Evolutionary conservation across 2,888 invertebrate genomes (phyloP), one percentile per base, ranked within the genome.

Genomic region (Metellina segmentata): DNA sequence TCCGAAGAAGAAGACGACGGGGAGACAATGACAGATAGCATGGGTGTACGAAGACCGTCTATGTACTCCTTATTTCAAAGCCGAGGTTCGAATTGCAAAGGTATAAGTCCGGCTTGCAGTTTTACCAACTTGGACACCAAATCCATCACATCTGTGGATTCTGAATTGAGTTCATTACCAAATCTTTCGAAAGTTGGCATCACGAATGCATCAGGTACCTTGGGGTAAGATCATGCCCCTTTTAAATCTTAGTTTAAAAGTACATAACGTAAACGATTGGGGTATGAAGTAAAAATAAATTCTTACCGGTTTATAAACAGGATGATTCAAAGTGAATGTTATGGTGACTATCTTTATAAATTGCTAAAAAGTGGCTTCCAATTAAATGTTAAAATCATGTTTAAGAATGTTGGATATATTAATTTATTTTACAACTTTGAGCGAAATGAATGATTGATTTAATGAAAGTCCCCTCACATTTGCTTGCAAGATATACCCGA

Each of bases 1-100:
- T 94, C 94, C 13, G 96, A 96, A 93, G 96, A 96, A 93, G 95
- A 95, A 72, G 95, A 95, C 51, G 89, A 92, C 20, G 91, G 90
- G 1, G 93, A 93, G 16, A 92, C 85, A 4, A 34, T 71, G 19
- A 91, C 81, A 6, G 89, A 89, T 11, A 70, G n/a, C 6, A 92
- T 90, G 90, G 93, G 93, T 2, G 72, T 81, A 7, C 52, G 93
- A 11, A 53, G 93, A 11, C 90, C 90, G 8, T 93, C 93, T 8
- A 19, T 91, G 11, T 93, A 87, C 81, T 86, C 90, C n/a, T 71
- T 93, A 16, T 90, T 92, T 49, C 86, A 86, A 70, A 77, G 78
- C 19, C 86, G 92, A 13, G 81, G 83, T 52, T 87, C 87, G 13
- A n/a, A n/a, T n/a, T n/a, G n/a, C 6, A 87, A 91, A 20, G 87